Percentiles rank a stretch among this genome's conserved stretches.
These are phyloP conservation scores for Amphiprion clarkii DNA, from an alignment of 2,797 vertebrate species.

Conservation along the genomic window DNA sequence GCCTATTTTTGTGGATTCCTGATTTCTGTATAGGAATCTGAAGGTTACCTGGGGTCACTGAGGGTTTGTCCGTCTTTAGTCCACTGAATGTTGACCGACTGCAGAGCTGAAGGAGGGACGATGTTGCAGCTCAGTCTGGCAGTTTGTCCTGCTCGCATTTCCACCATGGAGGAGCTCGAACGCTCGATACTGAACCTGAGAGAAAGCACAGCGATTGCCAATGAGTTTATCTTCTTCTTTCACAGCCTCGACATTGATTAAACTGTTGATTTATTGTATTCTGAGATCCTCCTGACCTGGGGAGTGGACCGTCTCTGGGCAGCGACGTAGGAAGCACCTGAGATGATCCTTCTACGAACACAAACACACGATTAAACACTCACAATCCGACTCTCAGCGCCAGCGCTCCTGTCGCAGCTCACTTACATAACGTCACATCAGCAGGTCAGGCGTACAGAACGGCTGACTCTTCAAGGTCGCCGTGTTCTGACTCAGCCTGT, in stretches of 20 bases:
- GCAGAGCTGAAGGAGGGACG: slow-evolving; percentile 80
- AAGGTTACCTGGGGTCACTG: slow-evolving; percentile 86
- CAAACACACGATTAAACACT: slow-evolving; percentile 26
- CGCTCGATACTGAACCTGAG: slow-evolving; percentile 87
- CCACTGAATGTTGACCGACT: slow-evolving; percentile 88
- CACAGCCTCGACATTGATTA: neutral
- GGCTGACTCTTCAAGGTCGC: slow-evolving; percentile 18
- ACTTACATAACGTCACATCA: slow-evolving; percentile 13
- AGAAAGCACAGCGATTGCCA: neutral
- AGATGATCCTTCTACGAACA: slow-evolving; percentile 60
- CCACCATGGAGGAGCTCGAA: slow-evolving; percentile 77
- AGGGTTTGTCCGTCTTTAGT: slow-evolving; percentile 86
- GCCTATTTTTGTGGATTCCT: too few species aligned
- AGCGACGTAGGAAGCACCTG: slow-evolving; percentile 41
- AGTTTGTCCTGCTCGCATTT: slow-evolving; percentile 85
- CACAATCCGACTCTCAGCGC: neutral
- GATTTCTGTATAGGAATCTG: too few species aligned
- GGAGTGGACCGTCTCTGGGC: slow-evolving; percentile 62
- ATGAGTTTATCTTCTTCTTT: neutral
- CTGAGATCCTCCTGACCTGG: slow-evolving; percentile 60
- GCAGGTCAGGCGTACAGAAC: slow-evolving; percentile 13
- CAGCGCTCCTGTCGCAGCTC: neutral
- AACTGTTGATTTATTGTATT: neutral
- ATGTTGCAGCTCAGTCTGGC: slow-evolving; percentile 86
- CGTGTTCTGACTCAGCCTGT: slow-evolving; percentile 24